A percentile compares a stretch with the other conserved stretches of the same genome.
Conservation (phyloP, 2,113 vertebrate genomes). For the Polypterus bichir region DNA sequence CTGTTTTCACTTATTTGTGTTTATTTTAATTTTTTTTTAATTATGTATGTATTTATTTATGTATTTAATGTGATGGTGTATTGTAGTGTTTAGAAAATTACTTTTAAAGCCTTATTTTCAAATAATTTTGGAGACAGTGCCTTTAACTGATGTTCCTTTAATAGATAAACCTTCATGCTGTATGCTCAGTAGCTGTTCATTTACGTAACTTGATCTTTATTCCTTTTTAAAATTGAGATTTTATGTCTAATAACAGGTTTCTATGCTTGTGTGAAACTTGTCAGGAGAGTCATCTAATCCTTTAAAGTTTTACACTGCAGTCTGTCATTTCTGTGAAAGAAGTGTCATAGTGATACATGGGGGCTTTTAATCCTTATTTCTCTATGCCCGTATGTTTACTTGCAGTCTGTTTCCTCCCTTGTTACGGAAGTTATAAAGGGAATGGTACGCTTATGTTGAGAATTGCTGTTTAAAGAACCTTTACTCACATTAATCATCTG, state of each 20-base stretch:
- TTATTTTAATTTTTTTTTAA: too few species aligned
- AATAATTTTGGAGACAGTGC: too few species aligned
- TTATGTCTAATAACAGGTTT: background rate
- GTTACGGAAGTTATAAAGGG: slow-evolving; percentile 43
- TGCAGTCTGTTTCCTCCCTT: slow-evolving; percentile 49
- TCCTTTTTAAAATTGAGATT: background rate
- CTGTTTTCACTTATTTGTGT: too few species aligned
- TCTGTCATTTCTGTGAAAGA: slow-evolving; percentile 54
- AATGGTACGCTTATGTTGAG: slow-evolving; percentile 57
- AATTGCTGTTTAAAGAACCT: slow-evolving; percentile 39
- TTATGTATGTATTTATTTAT: too few species aligned
- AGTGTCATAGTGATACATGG: slow-evolving; percentile 60
- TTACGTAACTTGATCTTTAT: background rate
- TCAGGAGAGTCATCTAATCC: slow-evolving; percentile 54
- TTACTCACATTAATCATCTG: background rate
- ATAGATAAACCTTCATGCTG: too few species aligned
- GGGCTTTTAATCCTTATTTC: slow-evolving; percentile 47
- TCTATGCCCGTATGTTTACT: slow-evolving; percentile 58
- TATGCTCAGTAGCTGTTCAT: too few species aligned
- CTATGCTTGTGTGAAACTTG: slow-evolving; percentile 15
- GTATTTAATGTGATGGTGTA: too few species aligned
- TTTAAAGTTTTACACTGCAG: slow-evolving; percentile 25
- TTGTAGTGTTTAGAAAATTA: too few species aligned
- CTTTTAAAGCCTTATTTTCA: too few species aligned
- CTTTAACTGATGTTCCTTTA: too few species aligned